Evolutionary conservation across 2,888 invertebrate genomes (phyloP).

Genomic region (Strigamia transsilvanica): DNA sequence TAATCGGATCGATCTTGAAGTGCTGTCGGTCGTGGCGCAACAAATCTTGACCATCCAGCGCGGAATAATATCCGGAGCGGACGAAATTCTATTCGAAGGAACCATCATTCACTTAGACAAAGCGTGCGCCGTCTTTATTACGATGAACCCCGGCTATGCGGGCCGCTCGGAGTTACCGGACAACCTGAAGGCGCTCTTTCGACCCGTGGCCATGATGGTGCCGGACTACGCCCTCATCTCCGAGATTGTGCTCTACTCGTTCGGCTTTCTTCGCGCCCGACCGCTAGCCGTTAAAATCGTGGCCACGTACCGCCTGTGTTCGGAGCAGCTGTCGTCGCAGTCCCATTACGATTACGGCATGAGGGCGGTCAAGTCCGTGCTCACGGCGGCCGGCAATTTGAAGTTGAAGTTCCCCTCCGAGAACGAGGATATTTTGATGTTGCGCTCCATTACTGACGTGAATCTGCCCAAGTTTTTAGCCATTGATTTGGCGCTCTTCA

Average conservation of each 20-base stretch:
- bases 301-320: slow-evolving; percentile 66
- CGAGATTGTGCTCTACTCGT: slow-evolving; percentile 66
- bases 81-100: slow-evolving; percentile 64
- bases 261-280: slow-evolving; percentile 66
- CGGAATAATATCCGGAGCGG: slow-evolving; percentile 75
- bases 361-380: slow-evolving; percentile 67
- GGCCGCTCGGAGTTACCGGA: slow-evolving; percentile 67
- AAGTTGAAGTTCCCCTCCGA: slow-evolving; percentile 63
- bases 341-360: slow-evolving; percentile 67
- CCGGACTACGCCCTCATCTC: slow-evolving; percentile 67
- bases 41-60: slow-evolving; percentile 91
- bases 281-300: slow-evolving; percentile 67
- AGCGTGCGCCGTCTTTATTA: slow-evolving; percentile 68
- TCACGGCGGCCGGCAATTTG: slow-evolving; percentile 66
- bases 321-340: slow-evolving; percentile 67
- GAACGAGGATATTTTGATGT: slow-evolving; percentile 66
- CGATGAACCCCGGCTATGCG: slow-evolving; percentile 68
- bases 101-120: slow-evolving; percentile 67
- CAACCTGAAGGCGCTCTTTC: slow-evolving; percentile 67
- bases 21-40: slow-evolving; percentile 91
- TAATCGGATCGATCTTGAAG: slow-evolving; percentile 91
- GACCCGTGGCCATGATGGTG: slow-evolving; percentile 67
- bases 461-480: slow-evolving; percentile 67
- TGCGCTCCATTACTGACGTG: slow-evolving; percentile 67
- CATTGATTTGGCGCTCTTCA: slow-evolving; percentile 65